A percentile compares a stretch with the other conserved stretches of the same genome.
phyloP scores from a whole-genome alignment of 2,888 invertebrate species.

The Drosophila bunnanda region DNA sequence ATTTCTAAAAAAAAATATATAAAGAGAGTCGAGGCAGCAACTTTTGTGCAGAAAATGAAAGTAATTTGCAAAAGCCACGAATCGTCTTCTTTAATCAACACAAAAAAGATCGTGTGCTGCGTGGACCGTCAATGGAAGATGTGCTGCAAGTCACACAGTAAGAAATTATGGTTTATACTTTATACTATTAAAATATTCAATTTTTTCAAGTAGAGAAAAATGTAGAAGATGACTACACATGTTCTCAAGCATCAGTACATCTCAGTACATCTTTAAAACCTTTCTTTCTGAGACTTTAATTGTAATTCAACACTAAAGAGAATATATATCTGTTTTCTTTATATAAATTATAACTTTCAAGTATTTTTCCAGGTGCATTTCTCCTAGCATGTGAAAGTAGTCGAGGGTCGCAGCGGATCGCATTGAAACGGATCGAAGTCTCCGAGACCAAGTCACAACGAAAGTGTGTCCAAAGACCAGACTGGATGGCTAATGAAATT shows the following conservation, averaged over 20 bases:
- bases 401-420: conserved; percentile 39
- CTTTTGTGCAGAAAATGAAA: conserved; percentile 51
- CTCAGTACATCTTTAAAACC: background rate
- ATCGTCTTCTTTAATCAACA: conserved; percentile 56
- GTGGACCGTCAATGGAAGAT: conserved; percentile 30
- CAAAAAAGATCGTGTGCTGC: conserved; percentile 64
- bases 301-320: background rate
- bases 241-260: background rate
- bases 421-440: conserved; percentile 36
- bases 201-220: background rate
- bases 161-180: conserved; percentile 3
- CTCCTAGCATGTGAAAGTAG: conserved; percentile 45
- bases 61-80: conserved; percentile 49
- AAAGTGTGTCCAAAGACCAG: conserved; percentile 57
- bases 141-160: conserved; percentile 4
- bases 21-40: conserved; percentile 36
- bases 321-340: background rate
- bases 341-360: background rate
- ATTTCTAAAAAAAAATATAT: too few relatives aligned
- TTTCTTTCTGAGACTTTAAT: background rate
- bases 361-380: conserved; percentile 15
- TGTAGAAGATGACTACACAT: background rate
- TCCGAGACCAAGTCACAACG: conserved; percentile 37
- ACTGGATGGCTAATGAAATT: conserved; percentile 47
- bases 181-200: background rate